These are phyloP conservation scores for Nymphalis urticae DNA, from an alignment of 2,888 invertebrate genomes.

Conservation along the genomic window DNA sequence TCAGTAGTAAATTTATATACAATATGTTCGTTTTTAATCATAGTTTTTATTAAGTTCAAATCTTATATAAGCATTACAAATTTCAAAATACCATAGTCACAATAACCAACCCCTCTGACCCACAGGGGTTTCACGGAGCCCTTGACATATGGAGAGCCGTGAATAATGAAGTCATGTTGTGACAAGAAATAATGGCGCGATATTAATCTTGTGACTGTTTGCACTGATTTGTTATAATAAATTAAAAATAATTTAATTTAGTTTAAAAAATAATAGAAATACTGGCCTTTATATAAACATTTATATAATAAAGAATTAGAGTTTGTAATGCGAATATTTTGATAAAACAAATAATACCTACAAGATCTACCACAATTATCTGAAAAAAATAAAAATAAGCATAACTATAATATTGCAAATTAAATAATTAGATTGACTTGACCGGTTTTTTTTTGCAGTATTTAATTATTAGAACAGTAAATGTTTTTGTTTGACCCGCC, in stretches of 20 bases:
- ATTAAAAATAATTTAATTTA: slow-evolving; percentile 3
- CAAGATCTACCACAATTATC: too few species aligned
- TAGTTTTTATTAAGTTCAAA: neutral
- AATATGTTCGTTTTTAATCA: too few species aligned
- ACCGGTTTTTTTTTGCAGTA: too few species aligned
- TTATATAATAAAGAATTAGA: too few species aligned
- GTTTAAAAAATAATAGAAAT: neutral
- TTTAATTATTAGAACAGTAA: too few species aligned
- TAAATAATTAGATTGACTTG: too few species aligned
- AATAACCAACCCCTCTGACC: slow-evolving; percentile 16
- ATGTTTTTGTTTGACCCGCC: too few species aligned
- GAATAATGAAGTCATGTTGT: slow-evolving; percentile 38
- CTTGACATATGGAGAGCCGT: slow-evolving; percentile 35
- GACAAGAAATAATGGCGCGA: slow-evolving; percentile 35
- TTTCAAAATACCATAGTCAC: slow-evolving; percentile 9
- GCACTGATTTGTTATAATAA: slow-evolving; percentile 13
- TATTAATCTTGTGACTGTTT: slow-evolving; percentile 26
- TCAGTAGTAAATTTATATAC: too few species aligned
- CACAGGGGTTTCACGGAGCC: slow-evolving; percentile 22
- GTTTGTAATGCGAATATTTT: too few species aligned
- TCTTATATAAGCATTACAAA: neutral
- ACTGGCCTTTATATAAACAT: too few species aligned
- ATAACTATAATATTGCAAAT: too few species aligned
- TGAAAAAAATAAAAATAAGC: too few species aligned
- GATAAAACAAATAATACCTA: neutral